phyloP scores from a whole-genome alignment of 2,888 invertebrate genomes.

The Lepidonotus clava region DNA sequence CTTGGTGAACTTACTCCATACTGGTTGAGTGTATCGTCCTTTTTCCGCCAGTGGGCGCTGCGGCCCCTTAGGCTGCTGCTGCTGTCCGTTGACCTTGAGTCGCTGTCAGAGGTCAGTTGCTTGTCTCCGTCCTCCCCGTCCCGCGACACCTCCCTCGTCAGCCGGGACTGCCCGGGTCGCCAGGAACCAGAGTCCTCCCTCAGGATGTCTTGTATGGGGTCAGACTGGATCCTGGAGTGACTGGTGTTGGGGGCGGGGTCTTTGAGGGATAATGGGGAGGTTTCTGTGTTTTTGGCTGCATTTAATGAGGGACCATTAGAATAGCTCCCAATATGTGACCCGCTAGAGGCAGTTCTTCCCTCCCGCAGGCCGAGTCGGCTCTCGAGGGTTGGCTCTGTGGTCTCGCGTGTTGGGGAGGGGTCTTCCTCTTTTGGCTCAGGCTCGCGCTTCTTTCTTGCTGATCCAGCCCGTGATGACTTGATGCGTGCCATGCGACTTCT shows the following conservation, averaged over 20 bases:
- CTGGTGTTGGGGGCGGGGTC: too few relatives aligned
- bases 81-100: neutral
- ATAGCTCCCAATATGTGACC: too few relatives aligned
- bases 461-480: neutral
- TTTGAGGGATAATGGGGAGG: too few relatives aligned
- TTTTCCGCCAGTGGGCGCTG: neutral
- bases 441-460: neutral
- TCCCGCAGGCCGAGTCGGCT: too few relatives aligned
- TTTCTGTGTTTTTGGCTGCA: too few relatives aligned
- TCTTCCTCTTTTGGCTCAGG: too few relatives aligned
- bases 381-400: too few relatives aligned
- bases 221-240: neutral
- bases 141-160: neutral
- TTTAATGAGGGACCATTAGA: too few relatives aligned
- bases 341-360: too few relatives aligned
- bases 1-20: too few relatives aligned
- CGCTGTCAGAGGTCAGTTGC: neutral
- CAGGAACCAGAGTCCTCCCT: neutral
- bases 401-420: too few relatives aligned
- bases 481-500: neutral
- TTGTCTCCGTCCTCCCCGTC: neutral
- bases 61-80: neutral
- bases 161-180: neutral
- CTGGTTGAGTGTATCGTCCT: constrained; percentile 28
- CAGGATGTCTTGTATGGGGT: neutral